These are phyloP conservation scores for Phainopepla nitens DNA, from an alignment of 2,113 vertebrate genomes.

Conservation along the genomic window DNA sequence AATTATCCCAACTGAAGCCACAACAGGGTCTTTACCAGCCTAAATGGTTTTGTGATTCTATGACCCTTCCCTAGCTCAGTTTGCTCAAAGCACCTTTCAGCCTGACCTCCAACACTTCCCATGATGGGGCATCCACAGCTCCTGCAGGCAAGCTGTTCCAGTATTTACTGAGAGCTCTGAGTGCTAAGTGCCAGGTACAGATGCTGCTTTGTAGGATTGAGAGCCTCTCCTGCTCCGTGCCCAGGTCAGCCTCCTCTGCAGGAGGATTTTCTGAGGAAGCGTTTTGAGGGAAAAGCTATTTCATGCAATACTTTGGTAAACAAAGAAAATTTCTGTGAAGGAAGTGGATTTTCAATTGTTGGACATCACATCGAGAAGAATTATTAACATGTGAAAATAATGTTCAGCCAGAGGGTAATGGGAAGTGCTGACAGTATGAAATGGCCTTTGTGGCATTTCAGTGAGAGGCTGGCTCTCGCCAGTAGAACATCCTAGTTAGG, in stretches of 20 bases:
- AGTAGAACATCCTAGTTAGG: neutral
- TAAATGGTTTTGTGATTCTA: neutral
- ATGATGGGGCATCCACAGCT: neutral
- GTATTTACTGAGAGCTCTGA: neutral
- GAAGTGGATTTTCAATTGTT: neutral
- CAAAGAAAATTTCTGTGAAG: neutral
- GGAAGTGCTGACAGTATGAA: neutral
- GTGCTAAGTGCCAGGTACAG: neutral
- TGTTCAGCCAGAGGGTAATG: neutral
- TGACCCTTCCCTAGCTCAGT: neutral
- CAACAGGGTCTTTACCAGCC: neutral
- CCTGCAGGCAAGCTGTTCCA: neutral
- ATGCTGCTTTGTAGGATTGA: neutral
- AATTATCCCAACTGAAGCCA: neutral
- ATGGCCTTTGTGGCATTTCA: neutral
- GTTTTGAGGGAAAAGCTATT: neutral
- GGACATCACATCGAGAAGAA: neutral
- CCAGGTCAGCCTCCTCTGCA: neutral
- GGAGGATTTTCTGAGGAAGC: neutral
- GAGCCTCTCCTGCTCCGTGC: neutral
- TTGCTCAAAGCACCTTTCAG: neutral
- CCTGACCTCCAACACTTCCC: neutral
- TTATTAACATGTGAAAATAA: neutral
- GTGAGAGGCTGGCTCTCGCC: neutral
- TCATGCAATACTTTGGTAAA: neutral